Base-by-base conservation (phyloP, 2,797 vertebrate genomes). In the Myotis myotis region DNA sequence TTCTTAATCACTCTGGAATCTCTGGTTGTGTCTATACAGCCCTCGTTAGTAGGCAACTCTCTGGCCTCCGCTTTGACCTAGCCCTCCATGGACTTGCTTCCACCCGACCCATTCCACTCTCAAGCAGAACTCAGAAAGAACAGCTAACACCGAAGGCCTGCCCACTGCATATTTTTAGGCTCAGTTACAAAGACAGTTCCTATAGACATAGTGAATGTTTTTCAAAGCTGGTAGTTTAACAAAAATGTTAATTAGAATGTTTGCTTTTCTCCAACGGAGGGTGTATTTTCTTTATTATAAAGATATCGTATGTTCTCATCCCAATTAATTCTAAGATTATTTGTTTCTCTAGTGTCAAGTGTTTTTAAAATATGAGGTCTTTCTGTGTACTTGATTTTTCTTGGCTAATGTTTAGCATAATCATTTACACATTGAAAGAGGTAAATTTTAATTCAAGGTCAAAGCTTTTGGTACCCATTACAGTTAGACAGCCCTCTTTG, bases 291-390 rank as follows among this genome's bases (percentile, higher is more conserved):
- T 94, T 90, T 81, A 71, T 91, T 89, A 86, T 80, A 66, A 93
- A 91, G 55, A 85, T 71, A 85, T 87, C 53, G 4, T 49, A 85
- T 94, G n/a, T 78, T 87, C 51, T 91, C 30, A 76, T 92, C 20
- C 53, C 71, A 66, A 11, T 93, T 89, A 95, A 84, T 95, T 89
- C 47, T 74, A 94, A 84, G 64, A 79, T 60, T 79, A 90, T 96
- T 95, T 95, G 66, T 95, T 97, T 97, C 81, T 95, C 44, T 87
- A 94, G 83, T 89, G 62, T 95, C 83, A 94, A 94, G 62, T 91
- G 36, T 33, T 95, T 96, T 16, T 89, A 76, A 89, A 93, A 95
- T 92, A 86, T 68, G 91, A 96, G 11, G 15, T 85, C 55, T 86
- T 85, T 91, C 88, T 89, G 41, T 83, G 36, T 76, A 64, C 72